phyloP scores from a whole-genome alignment of 1,140 invertebrate genomes.

The Platorchestia sp. region DNA sequence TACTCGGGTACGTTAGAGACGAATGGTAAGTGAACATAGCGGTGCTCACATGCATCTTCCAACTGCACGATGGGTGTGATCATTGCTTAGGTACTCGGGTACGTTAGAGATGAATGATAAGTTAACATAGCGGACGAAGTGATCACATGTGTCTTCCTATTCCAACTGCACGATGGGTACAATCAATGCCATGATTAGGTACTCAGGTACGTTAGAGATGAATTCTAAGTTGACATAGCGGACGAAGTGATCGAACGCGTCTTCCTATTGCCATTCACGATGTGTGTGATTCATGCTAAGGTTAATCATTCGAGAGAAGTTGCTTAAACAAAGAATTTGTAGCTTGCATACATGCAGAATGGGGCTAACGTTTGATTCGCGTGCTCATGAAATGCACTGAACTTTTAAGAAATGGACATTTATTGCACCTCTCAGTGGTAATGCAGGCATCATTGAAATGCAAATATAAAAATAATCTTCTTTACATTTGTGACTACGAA shows the following conservation, averaged over 20 bases:
- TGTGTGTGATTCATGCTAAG: background rate
- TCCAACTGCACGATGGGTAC: conserved; percentile 69
- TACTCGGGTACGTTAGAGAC: too few relatives aligned
- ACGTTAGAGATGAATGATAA: too few relatives aligned
- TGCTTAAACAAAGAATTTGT: background rate
- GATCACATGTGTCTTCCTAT: conserved; percentile 98
- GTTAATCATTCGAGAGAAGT: background rate
- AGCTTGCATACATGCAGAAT: too few relatives aligned
- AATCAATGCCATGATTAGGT: background rate
- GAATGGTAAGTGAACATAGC: too few relatives aligned
- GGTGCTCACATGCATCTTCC: conserved; percentile 99
- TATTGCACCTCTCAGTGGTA: background rate
- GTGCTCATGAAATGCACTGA: background rate
- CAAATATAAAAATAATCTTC: background rate
- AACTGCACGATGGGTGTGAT: conserved; percentile 70
- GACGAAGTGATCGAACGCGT: too few relatives aligned
- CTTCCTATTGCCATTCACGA: background rate
- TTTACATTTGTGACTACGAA: background rate
- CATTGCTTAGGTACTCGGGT: too few relatives aligned
- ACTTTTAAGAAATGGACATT: background rate
- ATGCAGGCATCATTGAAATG: background rate
- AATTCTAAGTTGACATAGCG: too few relatives aligned
- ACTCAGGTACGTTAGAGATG: too few relatives aligned
- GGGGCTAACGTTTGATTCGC: too few relatives aligned
- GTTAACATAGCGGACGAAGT: too few relatives aligned